These are phyloP conservation scores for Teleogryllus oceanicus DNA, from an alignment of 2,888 invertebrate species.

Conservation along the genomic window DNA sequence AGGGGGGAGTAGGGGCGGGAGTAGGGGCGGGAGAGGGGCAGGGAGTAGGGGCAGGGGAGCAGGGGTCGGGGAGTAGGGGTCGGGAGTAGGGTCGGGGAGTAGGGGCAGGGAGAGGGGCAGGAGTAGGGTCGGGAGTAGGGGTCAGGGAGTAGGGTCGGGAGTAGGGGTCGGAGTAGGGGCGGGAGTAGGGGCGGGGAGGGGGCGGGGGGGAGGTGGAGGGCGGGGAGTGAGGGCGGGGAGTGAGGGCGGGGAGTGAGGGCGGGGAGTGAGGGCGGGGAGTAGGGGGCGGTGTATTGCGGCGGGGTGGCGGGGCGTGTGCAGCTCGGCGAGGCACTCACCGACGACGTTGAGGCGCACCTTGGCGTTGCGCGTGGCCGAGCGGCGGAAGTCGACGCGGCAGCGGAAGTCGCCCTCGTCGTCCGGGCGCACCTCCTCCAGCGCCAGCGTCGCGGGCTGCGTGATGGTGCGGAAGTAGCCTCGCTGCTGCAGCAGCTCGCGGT, in stretches of 20 bases:
- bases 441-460: slow-evolving; percentile 35
- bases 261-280: neutral
- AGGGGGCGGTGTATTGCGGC: no score
- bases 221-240: no score
- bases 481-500: slow-evolving; percentile 35
- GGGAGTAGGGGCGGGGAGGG: no score
- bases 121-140: no score
- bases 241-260: fast-evolving
- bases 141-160: no score
- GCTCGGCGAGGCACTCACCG: slow-evolving; percentile 31
- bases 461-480: slow-evolving; percentile 37
- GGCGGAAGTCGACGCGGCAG: slow-evolving; percentile 36
- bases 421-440: slow-evolving; percentile 34
- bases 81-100: no score
- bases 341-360: slow-evolving; percentile 35
- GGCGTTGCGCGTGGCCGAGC: slow-evolving; percentile 35
- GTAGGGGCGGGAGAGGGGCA: no score
- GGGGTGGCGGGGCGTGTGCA: neutral
- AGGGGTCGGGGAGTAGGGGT: no score
- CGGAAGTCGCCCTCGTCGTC: slow-evolving; percentile 36
- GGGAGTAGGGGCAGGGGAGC: neutral
- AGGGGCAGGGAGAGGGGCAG: no score
- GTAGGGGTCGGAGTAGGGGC: no score
- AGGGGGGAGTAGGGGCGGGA: neutral
- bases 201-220: no score